These are phyloP conservation scores for Dinoponera quadriceps DNA, from an alignment of 1,140 invertebrate species.

Conservation along the genomic window DNA sequence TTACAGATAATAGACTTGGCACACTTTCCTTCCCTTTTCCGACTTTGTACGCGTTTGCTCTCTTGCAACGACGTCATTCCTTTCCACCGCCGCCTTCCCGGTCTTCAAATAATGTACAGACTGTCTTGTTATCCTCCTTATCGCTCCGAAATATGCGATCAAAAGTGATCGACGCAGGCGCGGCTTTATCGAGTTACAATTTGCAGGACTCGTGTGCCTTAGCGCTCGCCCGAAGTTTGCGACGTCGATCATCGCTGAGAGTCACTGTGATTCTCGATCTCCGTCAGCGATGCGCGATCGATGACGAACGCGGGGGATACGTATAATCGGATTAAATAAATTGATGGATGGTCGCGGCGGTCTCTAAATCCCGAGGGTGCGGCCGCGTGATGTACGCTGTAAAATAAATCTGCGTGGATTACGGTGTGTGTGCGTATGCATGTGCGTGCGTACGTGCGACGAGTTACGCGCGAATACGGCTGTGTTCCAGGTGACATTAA, in stretches of 20 bases:
- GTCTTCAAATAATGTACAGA: background rate
- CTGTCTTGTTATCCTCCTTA: conserved; percentile 8
- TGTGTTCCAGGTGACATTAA: conserved; percentile 62
- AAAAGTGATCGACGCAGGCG: background rate
- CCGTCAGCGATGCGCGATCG: conserved; percentile 69
- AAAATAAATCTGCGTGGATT: conserved; percentile 80
- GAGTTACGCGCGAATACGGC: background rate
- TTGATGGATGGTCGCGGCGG: conserved; percentile 79
- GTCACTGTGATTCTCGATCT: conserved; percentile 58
- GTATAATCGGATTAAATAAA: conserved; percentile 82
- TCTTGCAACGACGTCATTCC: no score
- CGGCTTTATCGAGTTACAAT: conserved; percentile 13
- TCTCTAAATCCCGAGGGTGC: conserved; percentile 73
- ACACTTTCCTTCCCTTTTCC: background rate
- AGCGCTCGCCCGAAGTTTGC: background rate
- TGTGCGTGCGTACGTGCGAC: background rate
- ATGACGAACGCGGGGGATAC: conserved; percentile 79
- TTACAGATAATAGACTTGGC: background rate
- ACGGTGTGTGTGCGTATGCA: conserved; percentile 17
- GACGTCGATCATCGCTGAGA: conserved; percentile 64
- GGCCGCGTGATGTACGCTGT: conserved; percentile 74
- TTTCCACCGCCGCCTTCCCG: no score
- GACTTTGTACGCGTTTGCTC: background rate
- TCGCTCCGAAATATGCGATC: conserved; percentile 27
- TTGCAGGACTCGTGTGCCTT: conserved; percentile 2